Conservation (phyloP, 2,888 invertebrate species). For the Melanostoma mellinum region DNA sequence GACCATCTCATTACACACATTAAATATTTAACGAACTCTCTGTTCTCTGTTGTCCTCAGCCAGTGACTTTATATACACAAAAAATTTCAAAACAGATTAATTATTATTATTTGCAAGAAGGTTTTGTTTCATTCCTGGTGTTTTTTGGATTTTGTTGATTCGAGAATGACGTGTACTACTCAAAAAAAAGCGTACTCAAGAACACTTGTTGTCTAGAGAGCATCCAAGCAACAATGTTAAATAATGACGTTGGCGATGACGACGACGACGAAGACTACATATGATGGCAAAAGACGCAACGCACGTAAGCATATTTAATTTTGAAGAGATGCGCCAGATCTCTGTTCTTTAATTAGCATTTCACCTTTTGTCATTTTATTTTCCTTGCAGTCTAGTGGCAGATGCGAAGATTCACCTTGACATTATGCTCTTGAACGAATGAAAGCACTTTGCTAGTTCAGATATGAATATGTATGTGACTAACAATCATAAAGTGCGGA, state of each 20-base stretch:
- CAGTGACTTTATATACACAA: slow-evolving; percentile 5
- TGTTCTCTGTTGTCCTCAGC: background rate
- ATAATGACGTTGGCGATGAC: background rate
- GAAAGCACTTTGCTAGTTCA: background rate
- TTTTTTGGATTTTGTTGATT: background rate
- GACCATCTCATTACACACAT: slow-evolving; percentile 1
- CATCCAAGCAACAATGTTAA: background rate
- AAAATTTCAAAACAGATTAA: background rate
- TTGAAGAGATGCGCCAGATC: slow-evolving; percentile 32
- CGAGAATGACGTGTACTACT: slow-evolving; percentile 8
- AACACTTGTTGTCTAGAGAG: slow-evolving; percentile 12
- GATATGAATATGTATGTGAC: background rate
- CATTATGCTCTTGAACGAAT: slow-evolving; percentile 47
- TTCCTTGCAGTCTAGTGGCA: background rate
- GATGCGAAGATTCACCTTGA: slow-evolving; percentile 44
- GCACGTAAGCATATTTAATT: slow-evolving; percentile 23
- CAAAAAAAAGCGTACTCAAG: slow-evolving; percentile 24
- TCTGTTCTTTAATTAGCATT: slow-evolving; percentile 31
- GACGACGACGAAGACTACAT: background rate
- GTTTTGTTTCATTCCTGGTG: background rate
- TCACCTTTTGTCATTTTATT: slow-evolving; percentile 34
- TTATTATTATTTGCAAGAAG: slow-evolving; percentile 26
- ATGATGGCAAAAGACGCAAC: slow-evolving; percentile 9
- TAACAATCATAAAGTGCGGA: no score
- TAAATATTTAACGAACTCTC: slow-evolving; percentile 46